These are phyloP conservation scores for Sylvicapra grimmia DNA, from an alignment of 2,113 vertebrate species.

Conservation along the genomic window DNA sequence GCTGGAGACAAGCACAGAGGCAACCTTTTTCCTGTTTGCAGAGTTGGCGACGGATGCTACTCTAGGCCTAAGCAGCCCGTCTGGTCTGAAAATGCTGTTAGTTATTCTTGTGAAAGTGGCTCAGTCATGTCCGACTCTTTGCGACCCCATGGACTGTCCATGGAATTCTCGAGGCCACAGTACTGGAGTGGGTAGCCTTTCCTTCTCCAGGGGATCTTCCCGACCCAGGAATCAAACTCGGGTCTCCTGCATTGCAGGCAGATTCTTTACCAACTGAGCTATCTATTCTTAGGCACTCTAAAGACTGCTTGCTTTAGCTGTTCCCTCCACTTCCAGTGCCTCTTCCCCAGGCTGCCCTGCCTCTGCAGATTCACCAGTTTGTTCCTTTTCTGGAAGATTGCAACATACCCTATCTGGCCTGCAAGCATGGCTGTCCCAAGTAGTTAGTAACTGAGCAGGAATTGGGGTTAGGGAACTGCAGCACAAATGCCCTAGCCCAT, in stretches of 20 bases:
- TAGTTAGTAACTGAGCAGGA: neutral
- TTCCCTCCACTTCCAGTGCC: neutral
- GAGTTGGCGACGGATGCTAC: neutral
- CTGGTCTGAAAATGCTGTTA: neutral
- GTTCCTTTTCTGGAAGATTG: neutral
- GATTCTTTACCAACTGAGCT: no score
- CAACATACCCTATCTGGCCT: neutral
- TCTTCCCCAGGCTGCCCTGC: fast-evolving
- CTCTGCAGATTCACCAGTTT: neutral
- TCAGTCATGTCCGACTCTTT: no score
- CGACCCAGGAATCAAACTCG: no score
- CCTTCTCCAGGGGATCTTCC: no score
- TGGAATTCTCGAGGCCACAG: no score
- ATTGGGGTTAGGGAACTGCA: neutral
- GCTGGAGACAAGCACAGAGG: neutral
- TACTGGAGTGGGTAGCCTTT: no score
- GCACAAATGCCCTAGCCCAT: neutral
- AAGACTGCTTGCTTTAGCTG: neutral
- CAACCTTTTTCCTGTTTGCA: neutral
- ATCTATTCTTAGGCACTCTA: neutral
- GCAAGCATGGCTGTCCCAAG: neutral
- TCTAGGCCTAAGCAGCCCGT: neutral
- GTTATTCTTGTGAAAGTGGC: neutral
- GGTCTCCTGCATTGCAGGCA: no score
- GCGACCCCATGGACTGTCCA: no score